Base-by-base conservation (phyloP, 2,113 vertebrate species). In the Uria aalge region DNA sequence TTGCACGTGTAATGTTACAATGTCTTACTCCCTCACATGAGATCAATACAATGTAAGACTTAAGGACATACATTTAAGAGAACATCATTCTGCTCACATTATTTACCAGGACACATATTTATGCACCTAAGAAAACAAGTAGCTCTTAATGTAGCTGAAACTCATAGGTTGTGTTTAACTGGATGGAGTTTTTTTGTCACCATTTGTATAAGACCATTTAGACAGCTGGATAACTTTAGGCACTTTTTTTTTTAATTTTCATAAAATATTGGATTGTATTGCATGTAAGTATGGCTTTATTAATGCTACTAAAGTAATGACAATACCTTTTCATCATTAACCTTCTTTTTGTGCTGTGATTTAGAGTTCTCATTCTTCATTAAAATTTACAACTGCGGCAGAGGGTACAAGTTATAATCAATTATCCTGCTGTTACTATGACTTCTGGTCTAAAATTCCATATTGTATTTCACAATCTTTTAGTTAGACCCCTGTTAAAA, bases 401-500 rank as follows among this genome's bases (percentile, higher is more conserved):
- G 38, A 71, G 12, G 1, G 2, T 80, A 50, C 6, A n/a, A 67
- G 5, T 67, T 53, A 79, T 14, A 50, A 67, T 63, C 56, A 95
- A 72, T 68, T 72, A 59, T 6, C 5, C 26, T 63, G 14, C 18
- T 62, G 26, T 68, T 85, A 57, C 29, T 74, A 8, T 77, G 41
- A 34, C 7, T 71, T 80, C 6, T 12, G 21, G 19, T 56, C 76
- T 78, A 74, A 85, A 87, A 56, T 74, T 60, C 17, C 13, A 23
- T 56, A 13, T 57, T 92, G 23, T 93, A 24, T 96, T 97, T 96
- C 88, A 98, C 96, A 98, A 78, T 98, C 98, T 85, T 90, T 98
- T 82, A 98, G 77, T 79, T 98, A 98, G 98, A 98, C 92, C 3
- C 97, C 98, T 16, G 95, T 98, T 48, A 99, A 98, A 97, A 98